Evolutionary conservation across 2,888 invertebrate genomes (phyloP).

Genomic region (Amphipyra berbera): DNA sequence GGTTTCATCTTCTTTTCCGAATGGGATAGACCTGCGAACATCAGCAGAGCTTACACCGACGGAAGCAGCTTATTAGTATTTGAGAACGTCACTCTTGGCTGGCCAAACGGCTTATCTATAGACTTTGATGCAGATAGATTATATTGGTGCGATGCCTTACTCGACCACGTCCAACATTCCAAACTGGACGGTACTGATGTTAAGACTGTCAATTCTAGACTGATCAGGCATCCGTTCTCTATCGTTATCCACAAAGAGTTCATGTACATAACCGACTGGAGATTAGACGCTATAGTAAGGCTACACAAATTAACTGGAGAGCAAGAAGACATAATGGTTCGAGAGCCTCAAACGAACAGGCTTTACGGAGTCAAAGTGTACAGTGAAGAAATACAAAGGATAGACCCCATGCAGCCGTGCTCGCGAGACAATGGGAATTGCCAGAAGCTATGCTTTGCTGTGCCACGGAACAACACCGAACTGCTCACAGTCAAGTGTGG

Average conservation of each 20-base stretch:
- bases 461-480: conserved; percentile 91
- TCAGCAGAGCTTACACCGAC: conserved; percentile 97
- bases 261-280: conserved; percentile 99
- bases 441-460: conserved; percentile 98
- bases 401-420: conserved; percentile 94
- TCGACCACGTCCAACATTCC: conserved; percentile 98
- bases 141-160: conserved; percentile 99
- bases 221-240: conserved; percentile 97
- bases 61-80: conserved; percentile 96
- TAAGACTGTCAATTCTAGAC: conserved; percentile 95
- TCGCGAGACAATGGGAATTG: conserved; percentile 96
- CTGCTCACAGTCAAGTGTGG: conserved; percentile 93
- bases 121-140: conserved; percentile 96
- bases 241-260: conserved; percentile 97
- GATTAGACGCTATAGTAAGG: conserved; percentile 97
- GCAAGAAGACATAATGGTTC: conserved; percentile 95
- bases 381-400: conserved; percentile 93
- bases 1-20: conserved; percentile 98
- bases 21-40: conserved; percentile 99
- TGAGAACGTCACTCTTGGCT: conserved; percentile 97
- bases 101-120: conserved; percentile 99
- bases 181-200: conserved; percentile 97
- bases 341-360: conserved; percentile 97
- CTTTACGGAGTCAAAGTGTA: conserved; percentile 97
- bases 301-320: conserved; percentile 97